Conservation (phyloP, 2,797 vertebrate genomes). For the Gastrophryne carolinensis region DNA sequence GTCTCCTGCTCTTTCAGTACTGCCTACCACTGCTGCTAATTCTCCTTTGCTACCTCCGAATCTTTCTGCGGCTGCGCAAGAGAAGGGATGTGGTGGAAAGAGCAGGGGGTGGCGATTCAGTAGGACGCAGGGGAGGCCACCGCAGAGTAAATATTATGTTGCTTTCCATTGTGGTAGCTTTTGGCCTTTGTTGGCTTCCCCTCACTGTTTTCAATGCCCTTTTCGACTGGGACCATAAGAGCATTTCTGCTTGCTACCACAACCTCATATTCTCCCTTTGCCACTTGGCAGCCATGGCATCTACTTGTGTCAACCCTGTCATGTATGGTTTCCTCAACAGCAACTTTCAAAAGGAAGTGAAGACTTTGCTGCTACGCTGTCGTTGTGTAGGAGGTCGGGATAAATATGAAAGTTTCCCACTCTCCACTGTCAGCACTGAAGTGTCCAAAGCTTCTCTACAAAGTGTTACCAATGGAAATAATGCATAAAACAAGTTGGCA, state of each 20-base stretch:
- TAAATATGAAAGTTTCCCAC: conserved; percentile 78
- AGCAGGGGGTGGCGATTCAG: conserved; percentile 60
- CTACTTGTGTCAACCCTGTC: conserved; percentile 81
- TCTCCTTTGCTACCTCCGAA: conserved; percentile 75
- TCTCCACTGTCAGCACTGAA: conserved; percentile 81
- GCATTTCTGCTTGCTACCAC: conserved; percentile 71
- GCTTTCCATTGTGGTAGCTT: conserved; percentile 73
- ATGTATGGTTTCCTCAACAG: conserved; percentile 85
- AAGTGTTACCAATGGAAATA: conserved; percentile 45
- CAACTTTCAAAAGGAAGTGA: conserved; percentile 84
- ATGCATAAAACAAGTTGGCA: conserved; percentile 2
- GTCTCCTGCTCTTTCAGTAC: conserved; percentile 78
- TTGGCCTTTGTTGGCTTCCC: conserved; percentile 79
- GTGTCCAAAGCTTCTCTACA: conserved; percentile 75
- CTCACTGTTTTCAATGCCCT: conserved; percentile 79
- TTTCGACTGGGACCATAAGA: conserved; percentile 81
- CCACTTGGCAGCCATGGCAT: conserved; percentile 79
- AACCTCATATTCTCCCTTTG: conserved; percentile 80
- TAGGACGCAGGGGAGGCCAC: conserved; percentile 63
- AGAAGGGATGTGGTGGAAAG: conserved; percentile 80
- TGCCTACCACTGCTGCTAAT: conserved; percentile 75
- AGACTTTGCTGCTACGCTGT: conserved; percentile 72
- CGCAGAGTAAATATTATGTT: conserved; percentile 78
- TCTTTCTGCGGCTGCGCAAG: conserved; percentile 76
- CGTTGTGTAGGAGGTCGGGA: conserved; percentile 72